Evolutionary conservation across 2,113 vertebrate genomes (phyloP).

Genomic region (Oostethus manadensis): DNA sequence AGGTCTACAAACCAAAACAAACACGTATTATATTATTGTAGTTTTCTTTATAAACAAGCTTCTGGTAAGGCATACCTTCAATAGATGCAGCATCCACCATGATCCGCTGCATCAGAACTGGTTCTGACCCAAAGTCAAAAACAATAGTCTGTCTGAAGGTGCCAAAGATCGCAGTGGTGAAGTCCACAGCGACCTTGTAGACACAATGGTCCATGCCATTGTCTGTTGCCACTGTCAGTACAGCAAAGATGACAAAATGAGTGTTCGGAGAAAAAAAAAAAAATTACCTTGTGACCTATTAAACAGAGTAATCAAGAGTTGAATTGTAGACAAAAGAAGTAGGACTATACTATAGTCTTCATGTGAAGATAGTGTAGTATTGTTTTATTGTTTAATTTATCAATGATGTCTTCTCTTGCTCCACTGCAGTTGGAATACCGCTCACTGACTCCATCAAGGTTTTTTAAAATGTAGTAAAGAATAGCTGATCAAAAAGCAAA

Average conservation of each 20-base stretch:
- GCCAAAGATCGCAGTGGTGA: slow-evolving; percentile 97
- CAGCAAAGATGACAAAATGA: slow-evolving; percentile 1
- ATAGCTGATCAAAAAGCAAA: too few relatives aligned
- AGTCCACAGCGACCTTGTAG: slow-evolving; percentile 91
- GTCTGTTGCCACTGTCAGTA: slow-evolving; percentile 68
- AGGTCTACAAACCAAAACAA: slow-evolving; percentile 74
- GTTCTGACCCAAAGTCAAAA: slow-evolving; percentile 96
- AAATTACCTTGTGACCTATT: not conserved
- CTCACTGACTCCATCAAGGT: too few relatives aligned
- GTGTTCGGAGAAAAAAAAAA: not conserved
- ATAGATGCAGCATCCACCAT: slow-evolving; percentile 98
- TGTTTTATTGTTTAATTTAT: too few relatives aligned
- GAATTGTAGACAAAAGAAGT: not conserved
- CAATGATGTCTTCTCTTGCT: too few relatives aligned
- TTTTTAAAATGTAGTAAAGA: too few relatives aligned
- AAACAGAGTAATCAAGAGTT: not conserved
- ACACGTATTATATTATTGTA: not conserved
- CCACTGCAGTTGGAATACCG: too few relatives aligned
- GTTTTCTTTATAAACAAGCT: not conserved
- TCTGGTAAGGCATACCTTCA: slow-evolving; percentile 77
- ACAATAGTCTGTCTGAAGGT: slow-evolving; percentile 98
- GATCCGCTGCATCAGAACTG: slow-evolving; percentile 96
- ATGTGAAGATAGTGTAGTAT: too few relatives aligned
- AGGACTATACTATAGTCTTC: too few relatives aligned
- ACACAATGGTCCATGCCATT: slow-evolving; percentile 94